Percentiles rank a stretch among this genome's conserved stretches.
These are phyloP conservation scores for Opisthocomus hoazin DNA, from an alignment of 2,113 vertebrate genomes.

Conservation along the genomic window DNA sequence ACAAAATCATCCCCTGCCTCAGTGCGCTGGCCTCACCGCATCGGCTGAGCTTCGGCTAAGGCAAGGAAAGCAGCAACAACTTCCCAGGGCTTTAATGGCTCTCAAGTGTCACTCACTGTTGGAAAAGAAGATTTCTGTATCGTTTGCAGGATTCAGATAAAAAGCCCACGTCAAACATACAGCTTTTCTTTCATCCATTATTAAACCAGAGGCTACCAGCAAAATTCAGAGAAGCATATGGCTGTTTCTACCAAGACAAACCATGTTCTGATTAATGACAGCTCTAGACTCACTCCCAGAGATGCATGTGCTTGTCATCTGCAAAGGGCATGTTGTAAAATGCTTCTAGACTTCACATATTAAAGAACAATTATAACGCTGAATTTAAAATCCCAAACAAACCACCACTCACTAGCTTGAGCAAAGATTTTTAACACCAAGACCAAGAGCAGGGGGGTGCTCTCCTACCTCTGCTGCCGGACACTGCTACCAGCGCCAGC, in stretches of 20 bases:
- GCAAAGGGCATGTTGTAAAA: neutral
- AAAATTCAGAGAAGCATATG: slow-evolving; percentile 14
- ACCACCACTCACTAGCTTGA: neutral
- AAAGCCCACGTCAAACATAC: neutral
- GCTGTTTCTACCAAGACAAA: slow-evolving; percentile 16
- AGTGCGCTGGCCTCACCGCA: accelerated
- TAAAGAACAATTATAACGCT: neutral
- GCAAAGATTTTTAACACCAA: neutral
- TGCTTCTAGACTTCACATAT: neutral
- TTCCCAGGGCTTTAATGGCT: neutral
- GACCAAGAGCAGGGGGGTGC: neutral
- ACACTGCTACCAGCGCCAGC: neutral
- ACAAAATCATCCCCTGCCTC: neutral
- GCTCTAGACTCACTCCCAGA: neutral
- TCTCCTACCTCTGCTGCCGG: neutral
- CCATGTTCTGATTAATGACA: slow-evolving; percentile 28
- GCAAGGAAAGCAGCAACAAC: neutral
- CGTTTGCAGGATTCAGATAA: neutral
- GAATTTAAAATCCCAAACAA: neutral
- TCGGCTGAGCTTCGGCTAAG: neutral
- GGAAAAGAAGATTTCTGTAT: neutral
- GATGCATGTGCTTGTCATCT: neutral
- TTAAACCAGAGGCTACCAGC: slow-evolving; percentile 6
- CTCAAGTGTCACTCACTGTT: accelerated
- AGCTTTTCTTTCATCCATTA: slow-evolving; percentile 1